phyloP scores from a whole-genome alignment of 2,113 vertebrate genomes.

The Actinemys pallida region DNA sequence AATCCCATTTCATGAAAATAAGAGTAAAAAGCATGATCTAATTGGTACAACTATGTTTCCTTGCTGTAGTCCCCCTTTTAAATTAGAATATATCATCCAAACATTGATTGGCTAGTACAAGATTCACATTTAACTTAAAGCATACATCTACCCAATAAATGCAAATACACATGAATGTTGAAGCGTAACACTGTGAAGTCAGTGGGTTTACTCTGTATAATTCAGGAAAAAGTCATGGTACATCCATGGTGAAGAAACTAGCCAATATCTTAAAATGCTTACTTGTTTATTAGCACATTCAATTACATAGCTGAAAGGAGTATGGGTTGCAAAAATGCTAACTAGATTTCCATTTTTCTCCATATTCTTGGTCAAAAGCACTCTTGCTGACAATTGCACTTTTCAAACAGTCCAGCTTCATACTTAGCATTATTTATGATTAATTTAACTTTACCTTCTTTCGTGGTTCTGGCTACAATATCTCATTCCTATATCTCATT shows the following conservation, averaged over 20 bases:
- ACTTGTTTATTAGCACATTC: not conserved
- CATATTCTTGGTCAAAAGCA: slow-evolving; percentile 58
- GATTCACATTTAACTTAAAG: not conserved
- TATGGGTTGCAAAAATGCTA: not conserved
- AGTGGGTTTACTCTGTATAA: not conserved
- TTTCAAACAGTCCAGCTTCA: slow-evolving; percentile 63
- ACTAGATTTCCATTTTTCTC: slow-evolving; percentile 35
- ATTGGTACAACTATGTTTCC: not conserved
- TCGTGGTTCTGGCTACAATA: slow-evolving; percentile 16
- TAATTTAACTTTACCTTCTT: slow-evolving; percentile 64
- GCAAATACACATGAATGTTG: not conserved
- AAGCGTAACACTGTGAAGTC: not conserved
- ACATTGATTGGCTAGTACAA: not conserved
- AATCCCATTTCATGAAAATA: not conserved
- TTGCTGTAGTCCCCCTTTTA: slow-evolving; percentile 32
- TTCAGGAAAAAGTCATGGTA: not conserved
- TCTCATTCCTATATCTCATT: slow-evolving; percentile 26
- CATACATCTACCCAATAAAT: not conserved
- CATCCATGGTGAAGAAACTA: not conserved
- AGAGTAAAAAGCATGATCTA: not conserved
- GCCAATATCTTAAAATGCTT: not conserved
- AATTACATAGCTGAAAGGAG: not conserved
- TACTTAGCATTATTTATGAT: slow-evolving; percentile 47
- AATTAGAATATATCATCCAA: slow-evolving; percentile 46
- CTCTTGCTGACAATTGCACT: slow-evolving; percentile 56